Evolutionary conservation across 2,797 vertebrate species (phyloP).

Genomic region (Diplodus sargus): DNA sequence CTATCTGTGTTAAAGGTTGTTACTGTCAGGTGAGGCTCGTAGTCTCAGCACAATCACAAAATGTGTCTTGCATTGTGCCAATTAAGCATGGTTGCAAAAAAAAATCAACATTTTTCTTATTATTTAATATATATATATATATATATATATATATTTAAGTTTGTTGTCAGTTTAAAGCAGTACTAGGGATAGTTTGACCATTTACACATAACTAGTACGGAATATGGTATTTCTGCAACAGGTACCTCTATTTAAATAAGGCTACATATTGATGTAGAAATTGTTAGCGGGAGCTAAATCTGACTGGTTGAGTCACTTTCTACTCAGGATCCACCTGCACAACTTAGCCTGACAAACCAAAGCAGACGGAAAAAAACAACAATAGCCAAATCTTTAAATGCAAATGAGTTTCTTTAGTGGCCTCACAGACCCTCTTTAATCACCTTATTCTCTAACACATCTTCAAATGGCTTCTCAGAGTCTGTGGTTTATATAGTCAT

Average conservation of each 20-base stretch:
- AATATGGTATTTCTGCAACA: not conserved
- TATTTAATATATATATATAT: no score
- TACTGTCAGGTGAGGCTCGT: not conserved
- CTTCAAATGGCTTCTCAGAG: slow-evolving; percentile 78
- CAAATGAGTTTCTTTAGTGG: slow-evolving; percentile 78
- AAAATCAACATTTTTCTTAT: no score
- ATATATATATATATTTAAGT: not conserved
- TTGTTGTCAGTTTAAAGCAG: not conserved
- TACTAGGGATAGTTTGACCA: not conserved
- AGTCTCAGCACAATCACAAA: not conserved
- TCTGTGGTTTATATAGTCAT: slow-evolving; percentile 75
- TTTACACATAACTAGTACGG: not conserved
- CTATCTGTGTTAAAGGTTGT: not conserved
- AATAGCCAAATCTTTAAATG: slow-evolving; percentile 78
- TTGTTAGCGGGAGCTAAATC: not conserved
- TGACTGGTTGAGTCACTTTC: not conserved
- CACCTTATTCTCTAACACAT: slow-evolving; percentile 81
- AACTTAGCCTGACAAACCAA: slow-evolving; percentile 69
- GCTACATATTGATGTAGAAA: not conserved
- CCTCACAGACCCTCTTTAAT: slow-evolving; percentile 80
- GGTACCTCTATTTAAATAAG: slow-evolving; percentile 5
- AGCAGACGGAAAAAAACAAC: slow-evolving; percentile 61
- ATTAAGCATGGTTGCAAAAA: no score
- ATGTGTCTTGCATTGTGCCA: not conserved
- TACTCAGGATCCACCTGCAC: slow-evolving; percentile 60